Base-by-base conservation (phyloP, 2,113 vertebrate genomes). In the Petromus typicus region DNA sequence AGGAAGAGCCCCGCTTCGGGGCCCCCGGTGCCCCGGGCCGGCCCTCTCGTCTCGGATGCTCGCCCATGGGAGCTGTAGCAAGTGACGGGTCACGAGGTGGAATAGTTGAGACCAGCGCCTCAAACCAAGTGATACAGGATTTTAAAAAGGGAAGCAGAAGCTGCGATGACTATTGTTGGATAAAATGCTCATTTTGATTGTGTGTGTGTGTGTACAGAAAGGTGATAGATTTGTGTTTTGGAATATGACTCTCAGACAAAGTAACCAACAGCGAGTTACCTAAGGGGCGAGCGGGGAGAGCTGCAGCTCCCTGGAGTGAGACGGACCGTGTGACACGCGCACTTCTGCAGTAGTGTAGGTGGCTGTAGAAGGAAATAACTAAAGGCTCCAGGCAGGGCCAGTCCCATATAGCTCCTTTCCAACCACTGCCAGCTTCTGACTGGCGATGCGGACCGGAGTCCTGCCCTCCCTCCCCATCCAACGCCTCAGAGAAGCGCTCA, bases 111-210 rank as follows among this genome's bases (percentile, higher is more conserved):
- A 80, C 78, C 34, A 37, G 40, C 4, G 43, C 37, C 73, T 87
- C 27, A 86, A 78, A 45, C 2, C 25, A 73, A 67, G 48, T 87
- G 18, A 83, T 93, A 3, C 23, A 27, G 57, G 56, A n/a, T 76
- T 78, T 76, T 66, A 40, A 79, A 79, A 18, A 85, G 25, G 22
- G 69, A 51, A 34, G 69, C 64, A 79, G 32, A 51, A 84, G 30
- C 37, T 86, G 48, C 20, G 61, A n/a, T 66, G 17, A 78, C 57
- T 51, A 2, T 85, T 56, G 20, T 40, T 79, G 23, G 8, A 51
- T n/a, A 40, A 67, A 91, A 80, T 51, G 71, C 69, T 71, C 27
- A 27, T 7, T 94, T 93, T 20, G 37, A 43, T 73, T 75, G n/a
- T 73, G 43, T 12, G 12, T 59, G 8, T 40, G 79, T 69, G 40